A percentile compares a stretch with the other conserved stretches of the same genome.
Conservation (phyloP, 2,797 vertebrate genomes). For the Okamejei kenojei region DNA sequence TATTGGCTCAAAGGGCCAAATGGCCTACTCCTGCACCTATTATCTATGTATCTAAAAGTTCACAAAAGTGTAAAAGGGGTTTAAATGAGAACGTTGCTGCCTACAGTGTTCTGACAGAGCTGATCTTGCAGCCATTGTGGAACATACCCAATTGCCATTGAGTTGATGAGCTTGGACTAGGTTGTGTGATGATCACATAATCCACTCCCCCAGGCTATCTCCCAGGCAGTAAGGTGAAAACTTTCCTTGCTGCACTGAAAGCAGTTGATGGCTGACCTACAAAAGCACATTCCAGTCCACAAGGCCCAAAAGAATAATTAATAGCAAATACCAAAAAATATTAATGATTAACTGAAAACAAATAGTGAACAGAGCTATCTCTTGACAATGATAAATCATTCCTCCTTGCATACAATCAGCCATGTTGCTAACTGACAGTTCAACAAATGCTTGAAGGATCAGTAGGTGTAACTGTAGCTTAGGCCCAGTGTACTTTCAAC, state of each 20-base stretch:
- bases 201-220: not conserved
- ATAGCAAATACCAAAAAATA: not conserved
- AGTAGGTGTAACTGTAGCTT: not conserved
- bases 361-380: not conserved
- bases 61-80: not conserved
- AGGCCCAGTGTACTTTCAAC: not conserved
- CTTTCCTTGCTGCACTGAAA: not conserved
- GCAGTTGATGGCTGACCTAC: not conserved
- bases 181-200: not conserved
- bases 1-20: no score
- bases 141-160: not conserved
- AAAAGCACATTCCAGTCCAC: not conserved
- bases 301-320: not conserved
- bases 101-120: not conserved
- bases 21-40: no score
- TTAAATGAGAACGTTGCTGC: not conserved
- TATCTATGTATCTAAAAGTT: not conserved
- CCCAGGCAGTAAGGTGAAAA: not conserved
- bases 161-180: not conserved
- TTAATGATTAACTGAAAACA: conserved; percentile 23
- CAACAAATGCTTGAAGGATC: not conserved
- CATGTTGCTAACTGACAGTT: not conserved
- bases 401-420: not conserved
- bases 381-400: not conserved
- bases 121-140: not conserved